Conservation (phyloP, 2,888 invertebrate genomes). For the Cyrtodaria siliqua region DNA sequence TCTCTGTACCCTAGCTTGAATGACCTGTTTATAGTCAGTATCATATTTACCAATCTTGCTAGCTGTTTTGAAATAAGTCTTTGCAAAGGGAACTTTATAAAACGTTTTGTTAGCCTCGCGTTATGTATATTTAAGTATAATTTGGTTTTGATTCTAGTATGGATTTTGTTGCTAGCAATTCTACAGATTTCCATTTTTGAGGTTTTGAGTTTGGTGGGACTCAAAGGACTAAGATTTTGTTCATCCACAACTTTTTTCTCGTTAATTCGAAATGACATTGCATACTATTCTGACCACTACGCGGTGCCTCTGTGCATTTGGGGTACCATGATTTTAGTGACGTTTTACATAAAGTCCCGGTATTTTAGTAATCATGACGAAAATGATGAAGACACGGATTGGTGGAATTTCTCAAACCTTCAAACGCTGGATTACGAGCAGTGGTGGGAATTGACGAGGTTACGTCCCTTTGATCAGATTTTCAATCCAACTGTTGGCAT, state of each 20-base stretch:
- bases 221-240: conserved; percentile 82
- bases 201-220: conserved; percentile 79
- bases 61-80: conserved; percentile 86
- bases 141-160: conserved; percentile 85
- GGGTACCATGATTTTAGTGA: conserved; percentile 64
- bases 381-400: conserved; percentile 71
- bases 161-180: conserved; percentile 86
- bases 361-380: conserved; percentile 23
- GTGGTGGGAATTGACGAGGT: conserved; percentile 77
- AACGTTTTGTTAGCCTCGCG: conserved; percentile 84
- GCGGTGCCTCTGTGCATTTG: conserved; percentile 73
- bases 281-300: conserved; percentile 69
- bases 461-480: conserved; percentile 81
- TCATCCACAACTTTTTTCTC: conserved; percentile 82
- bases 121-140: conserved; percentile 87
- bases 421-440: conserved; percentile 73
- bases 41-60: conserved; percentile 86
- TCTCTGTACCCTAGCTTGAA: conserved; percentile 87
- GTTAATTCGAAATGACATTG: conserved; percentile 77
- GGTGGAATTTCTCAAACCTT: conserved; percentile 85
- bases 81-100: conserved; percentile 81
- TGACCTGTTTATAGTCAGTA: conserved; percentile 87
- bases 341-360: conserved; percentile 23
- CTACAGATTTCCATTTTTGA: conserved; percentile 85
- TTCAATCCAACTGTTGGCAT: conserved; percentile 76